Base-by-base conservation (phyloP, 2,888 invertebrate species). In the Zelleria hepariella region DNA sequence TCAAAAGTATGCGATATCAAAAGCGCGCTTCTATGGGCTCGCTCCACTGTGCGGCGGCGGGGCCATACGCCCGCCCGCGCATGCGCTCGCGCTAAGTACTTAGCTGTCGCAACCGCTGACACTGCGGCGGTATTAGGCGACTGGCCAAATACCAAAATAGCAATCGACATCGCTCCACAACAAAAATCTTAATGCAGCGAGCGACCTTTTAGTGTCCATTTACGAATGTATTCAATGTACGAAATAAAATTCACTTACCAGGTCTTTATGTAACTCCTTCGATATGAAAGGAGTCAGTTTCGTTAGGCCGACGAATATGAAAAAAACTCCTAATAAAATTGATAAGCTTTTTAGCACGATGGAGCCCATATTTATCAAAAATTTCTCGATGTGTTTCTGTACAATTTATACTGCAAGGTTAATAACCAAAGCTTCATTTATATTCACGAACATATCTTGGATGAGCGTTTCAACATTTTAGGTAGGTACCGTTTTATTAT, bases 181-280 rank as follows among this genome's bases (percentile, higher is more conserved):
- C 85, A 78, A 82, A 84, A 82, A 80, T 81, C 71, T 74, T 71
- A 74, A 76, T 82, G 80, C 80, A 82, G 70, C 68, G 32, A 42
- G 32, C 78, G 80, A 84, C 80, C 82, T 82, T 82, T 75, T 65
- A 69, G 62, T 67, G 59, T 64, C 60, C 66, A 59, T 65, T 62
- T 52, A 49, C 59, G 24, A 53, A 24, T 53, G 25, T 15, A 24
- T 15, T 15, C 5, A 15, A 15, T 55, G 21, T 51, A 47, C 25
- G 15, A 23, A 25, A 53, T 25, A 15, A 15, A 53, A 53, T 5
- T 10, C 48, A 78, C 94, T 93, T 86, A 98, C 98, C 94, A 98
- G 92, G 89, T 98, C 98, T 91, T 96, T 97, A 82, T 98, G 98
- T 64, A 98, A 92, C 85, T 98, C 98, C 90, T 96, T 96, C 72